Conservation (phyloP, 2,888 invertebrate genomes). For the Drosophila fulvimacula region DNA sequence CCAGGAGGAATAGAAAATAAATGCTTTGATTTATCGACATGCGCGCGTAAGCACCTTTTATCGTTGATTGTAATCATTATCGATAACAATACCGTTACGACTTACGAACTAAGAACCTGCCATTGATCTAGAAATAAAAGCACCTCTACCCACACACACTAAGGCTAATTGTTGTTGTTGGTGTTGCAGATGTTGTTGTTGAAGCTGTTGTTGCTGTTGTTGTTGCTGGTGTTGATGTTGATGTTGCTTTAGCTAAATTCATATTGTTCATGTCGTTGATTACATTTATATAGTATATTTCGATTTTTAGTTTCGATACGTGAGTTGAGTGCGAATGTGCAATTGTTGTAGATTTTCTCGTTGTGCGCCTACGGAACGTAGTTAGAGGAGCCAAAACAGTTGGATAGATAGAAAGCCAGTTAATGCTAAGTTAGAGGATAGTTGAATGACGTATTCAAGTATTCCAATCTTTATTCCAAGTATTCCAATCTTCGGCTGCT, state of each 20-base stretch:
- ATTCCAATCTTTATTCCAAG: background rate
- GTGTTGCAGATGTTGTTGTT: conserved; percentile 28
- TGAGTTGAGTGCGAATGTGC: conserved; percentile 56
- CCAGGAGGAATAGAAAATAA: background rate
- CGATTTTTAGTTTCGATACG: conserved; percentile 33
- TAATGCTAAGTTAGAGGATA: conserved; percentile 15
- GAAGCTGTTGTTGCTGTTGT: conserved; percentile 15
- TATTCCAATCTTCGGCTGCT: background rate
- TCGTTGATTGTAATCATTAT: conserved; percentile 17
- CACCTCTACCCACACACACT: conserved; percentile 36
- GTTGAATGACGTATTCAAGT: background rate
- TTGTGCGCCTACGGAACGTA: conserved; percentile 50
- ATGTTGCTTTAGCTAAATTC: conserved; percentile 15
- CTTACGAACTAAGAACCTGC: conserved; percentile 43
- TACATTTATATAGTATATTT: conserved; percentile 6
- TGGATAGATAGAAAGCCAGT: conserved; percentile 3
- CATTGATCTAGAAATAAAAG: conserved; percentile 23
- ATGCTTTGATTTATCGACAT: conserved; percentile 7
- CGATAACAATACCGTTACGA: conserved; percentile 33
- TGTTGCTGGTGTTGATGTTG: conserved; percentile 18
- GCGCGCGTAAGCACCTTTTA: conserved; percentile 20
- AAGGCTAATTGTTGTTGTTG: conserved; percentile 16
- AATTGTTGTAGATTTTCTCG: conserved; percentile 45
- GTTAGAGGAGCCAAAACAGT: conserved; percentile 29
- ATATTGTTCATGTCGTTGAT: conserved; percentile 14